Base-by-base conservation (phyloP, 2,888 invertebrate species). In the Teleiodes luculella region DNA sequence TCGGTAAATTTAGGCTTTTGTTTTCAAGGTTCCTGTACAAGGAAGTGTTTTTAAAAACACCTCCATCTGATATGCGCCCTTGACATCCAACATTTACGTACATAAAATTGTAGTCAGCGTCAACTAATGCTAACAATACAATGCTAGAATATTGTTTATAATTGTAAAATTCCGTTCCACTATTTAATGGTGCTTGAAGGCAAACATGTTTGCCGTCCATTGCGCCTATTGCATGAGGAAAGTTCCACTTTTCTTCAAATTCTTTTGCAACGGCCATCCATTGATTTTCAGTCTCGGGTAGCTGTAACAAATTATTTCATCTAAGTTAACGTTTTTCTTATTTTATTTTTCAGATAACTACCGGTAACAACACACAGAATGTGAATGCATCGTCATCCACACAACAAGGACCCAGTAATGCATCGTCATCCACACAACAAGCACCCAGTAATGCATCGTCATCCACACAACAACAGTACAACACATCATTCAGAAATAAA, bases 191-290 rank as follows among this genome's bases (percentile, higher is more conserved):
- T 36, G 64, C 52, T 62, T 72, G 66, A 20, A 75, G 54, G 50
- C 59, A 36, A 5, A 64, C 54, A 52, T 65, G 75, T 60, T 80
- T 77, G 4, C 76, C 78, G 53, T 77, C 74, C 54, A 75, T 67
- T 3, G 74, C 67, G 24, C 66, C 76, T 24, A 71, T 16, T 16
- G 60, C 66, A 43, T 74, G 67, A 53, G 75, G 76, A 53, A 76
- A 76, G 61, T 75, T 66, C 74, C 73, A 76, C 43, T 60, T 57
- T 39, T 65, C 52, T 30, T 67, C 57, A 55, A 69, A 73, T 47
- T 57, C 33, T 13, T 65, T 16, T 43, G 68, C 58, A 16, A 70
- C 45, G 55, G 55, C 49, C 14, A 58, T 56, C 71, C 72, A 75
- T 53, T 71, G 65, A 60, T 69, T 55, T 60, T 63, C 50, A 45